Percentiles rank a stretch among this genome's conserved stretches.
These are phyloP conservation scores for Petroica traversi DNA, from an alignment of 2,113 vertebrate genomes.

Conservation along the genomic window DNA sequence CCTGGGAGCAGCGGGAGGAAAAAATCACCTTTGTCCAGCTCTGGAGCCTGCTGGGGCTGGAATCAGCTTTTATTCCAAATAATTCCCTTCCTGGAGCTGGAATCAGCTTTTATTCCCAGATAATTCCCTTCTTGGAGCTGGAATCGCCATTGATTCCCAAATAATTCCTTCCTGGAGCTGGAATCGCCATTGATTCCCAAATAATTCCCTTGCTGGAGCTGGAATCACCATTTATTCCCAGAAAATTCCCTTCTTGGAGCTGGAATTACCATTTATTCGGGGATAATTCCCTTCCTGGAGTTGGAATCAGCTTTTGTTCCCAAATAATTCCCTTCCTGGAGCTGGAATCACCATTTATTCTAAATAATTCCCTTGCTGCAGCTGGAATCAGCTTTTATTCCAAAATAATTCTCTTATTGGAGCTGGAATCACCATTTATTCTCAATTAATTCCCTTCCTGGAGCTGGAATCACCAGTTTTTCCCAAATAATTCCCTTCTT, in stretches of 20 bases:
- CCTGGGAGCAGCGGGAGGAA: neutral
- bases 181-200: too few species aligned
- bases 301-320: neutral
- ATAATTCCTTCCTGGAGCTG: too few species aligned
- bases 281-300: neutral
- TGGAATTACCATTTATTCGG: neutral
- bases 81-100: too few species aligned
- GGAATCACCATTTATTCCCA: neutral
- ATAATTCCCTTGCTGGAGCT: neutral
- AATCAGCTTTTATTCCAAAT: neutral
- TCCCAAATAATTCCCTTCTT: neutral
- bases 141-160: neutral
- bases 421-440: neutral
- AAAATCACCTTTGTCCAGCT: neutral
- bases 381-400: too few species aligned
- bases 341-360: neutral
- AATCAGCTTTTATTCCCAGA: too few species aligned
- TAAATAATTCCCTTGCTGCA: too few species aligned
- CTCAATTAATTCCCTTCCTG: too few species aligned
- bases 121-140: neutral
- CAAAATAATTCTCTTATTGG: neutral
- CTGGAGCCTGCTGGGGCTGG: neutral
- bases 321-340: neutral
- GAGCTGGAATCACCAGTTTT: neutral
- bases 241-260: too few species aligned